phyloP scores from a whole-genome alignment of 2,797 vertebrate genomes.

The Ceryle rudis region DNA sequence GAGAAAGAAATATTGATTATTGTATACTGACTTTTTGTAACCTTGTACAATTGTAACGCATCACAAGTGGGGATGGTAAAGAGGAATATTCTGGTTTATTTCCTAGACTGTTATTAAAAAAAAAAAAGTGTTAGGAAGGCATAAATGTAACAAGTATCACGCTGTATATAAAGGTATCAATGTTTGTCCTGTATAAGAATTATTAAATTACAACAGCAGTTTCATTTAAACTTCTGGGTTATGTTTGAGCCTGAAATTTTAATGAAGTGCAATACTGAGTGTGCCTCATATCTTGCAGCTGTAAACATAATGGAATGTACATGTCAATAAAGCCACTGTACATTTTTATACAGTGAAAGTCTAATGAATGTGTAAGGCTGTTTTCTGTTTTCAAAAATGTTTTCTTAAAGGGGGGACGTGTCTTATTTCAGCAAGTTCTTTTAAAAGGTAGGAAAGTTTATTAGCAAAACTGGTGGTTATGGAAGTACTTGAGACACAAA shows the following conservation, averaged over 20 bases:
- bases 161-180: constrained; percentile 98
- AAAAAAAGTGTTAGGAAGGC: constrained; percentile 90
- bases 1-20: constrained; percentile 89
- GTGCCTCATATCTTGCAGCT: constrained; percentile 99
- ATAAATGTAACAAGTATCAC: constrained; percentile 97
- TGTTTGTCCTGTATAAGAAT: constrained; percentile 89
- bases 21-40: constrained; percentile 97
- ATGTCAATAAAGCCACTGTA: constrained; percentile 99
- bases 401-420: neutral
- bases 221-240: constrained; percentile 99
- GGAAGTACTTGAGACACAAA: neutral
- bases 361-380: constrained; percentile 67
- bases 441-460: neutral
- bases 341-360: constrained; percentile 99
- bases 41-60: constrained; percentile 97
- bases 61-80: constrained; percentile 86
- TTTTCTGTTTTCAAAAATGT: neutral
- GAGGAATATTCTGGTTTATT: constrained; percentile 85
- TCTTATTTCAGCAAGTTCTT: neutral
- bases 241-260: constrained; percentile 99
- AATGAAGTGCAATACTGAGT: constrained; percentile 99
- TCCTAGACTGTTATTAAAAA: constrained; percentile 90
- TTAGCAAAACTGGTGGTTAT: neutral
- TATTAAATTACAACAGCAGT: constrained; percentile 98
- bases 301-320: constrained; percentile 99